Evolutionary conservation across 2,113 vertebrate species (phyloP).

Genomic region (Cyphomyrus plagiostoma): DNA sequence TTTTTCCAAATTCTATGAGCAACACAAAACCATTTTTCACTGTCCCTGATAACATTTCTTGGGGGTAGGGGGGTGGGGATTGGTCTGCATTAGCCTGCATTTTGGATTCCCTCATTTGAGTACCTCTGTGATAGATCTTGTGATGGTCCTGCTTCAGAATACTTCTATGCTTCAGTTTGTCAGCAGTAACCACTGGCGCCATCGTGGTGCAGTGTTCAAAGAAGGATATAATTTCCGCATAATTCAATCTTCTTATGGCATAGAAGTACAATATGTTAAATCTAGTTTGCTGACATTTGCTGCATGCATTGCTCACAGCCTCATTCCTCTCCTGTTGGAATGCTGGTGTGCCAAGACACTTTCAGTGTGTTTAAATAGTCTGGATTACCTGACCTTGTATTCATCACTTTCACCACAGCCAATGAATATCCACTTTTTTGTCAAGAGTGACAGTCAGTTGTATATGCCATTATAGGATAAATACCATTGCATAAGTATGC

Average conservation of each 20-base stretch:
- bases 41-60: not conserved
- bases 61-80: too few relatives aligned
- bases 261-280: not conserved
- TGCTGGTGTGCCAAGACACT: not conserved
- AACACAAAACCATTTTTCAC: not conserved
- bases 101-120: not conserved
- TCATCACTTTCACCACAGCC: not conserved
- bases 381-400: not conserved
- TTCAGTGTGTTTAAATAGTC: not conserved
- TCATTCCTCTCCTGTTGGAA: not conserved
- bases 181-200: not conserved
- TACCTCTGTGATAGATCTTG: not conserved
- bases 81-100: not conserved
- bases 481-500: not conserved
- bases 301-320: not conserved
- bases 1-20: not conserved
- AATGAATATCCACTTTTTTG: not conserved
- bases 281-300: not conserved
- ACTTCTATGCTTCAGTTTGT: not conserved
- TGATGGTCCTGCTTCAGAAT: not conserved
- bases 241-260: not conserved
- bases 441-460: not conserved
- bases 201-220: not conserved
- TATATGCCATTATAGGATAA: not conserved
- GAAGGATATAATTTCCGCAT: not conserved